phyloP scores from a whole-genome alignment of 2,888 invertebrate species.

The Cybosia mesomella region DNA sequence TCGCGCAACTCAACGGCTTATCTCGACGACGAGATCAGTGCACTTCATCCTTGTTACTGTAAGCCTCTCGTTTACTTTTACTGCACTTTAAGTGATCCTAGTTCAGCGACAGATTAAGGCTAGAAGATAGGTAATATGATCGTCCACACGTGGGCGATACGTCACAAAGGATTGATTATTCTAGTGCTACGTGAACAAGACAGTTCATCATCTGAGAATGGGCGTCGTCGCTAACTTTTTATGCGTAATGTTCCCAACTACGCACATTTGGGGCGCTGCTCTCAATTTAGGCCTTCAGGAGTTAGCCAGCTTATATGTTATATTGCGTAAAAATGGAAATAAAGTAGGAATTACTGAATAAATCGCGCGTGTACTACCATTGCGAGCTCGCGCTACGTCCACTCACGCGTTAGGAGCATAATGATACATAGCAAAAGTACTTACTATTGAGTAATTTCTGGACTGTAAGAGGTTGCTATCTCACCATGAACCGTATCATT shows the following conservation, averaged over 20 bases:
- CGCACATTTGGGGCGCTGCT: neutral
- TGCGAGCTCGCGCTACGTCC: too few relatives aligned
- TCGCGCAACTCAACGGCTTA: neutral
- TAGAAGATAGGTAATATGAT: neutral
- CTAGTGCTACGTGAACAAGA: neutral
- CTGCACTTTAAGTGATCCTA: neutral
- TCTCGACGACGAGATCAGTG: neutral
- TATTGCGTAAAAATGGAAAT: neutral
- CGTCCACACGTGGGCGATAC: neutral
- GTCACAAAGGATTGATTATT: neutral
- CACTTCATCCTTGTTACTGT: constrained; percentile 5
- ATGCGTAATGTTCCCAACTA: neutral
- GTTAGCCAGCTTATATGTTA: neutral
- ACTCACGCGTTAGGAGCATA: too few relatives aligned
- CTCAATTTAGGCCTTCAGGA: neutral
- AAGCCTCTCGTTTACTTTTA: neutral
- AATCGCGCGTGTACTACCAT: neutral
- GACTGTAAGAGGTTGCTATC: too few relatives aligned
- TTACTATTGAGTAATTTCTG: too few relatives aligned
- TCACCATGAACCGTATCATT: too few relatives aligned
- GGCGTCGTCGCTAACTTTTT: neutral
- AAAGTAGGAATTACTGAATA: neutral
- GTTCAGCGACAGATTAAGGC: neutral
- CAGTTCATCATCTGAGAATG: neutral
- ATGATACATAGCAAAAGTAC: too few relatives aligned